These are phyloP conservation scores for Eupithecia subfuscata DNA, from an alignment of 2,888 invertebrate genomes.

Conservation along the genomic window DNA sequence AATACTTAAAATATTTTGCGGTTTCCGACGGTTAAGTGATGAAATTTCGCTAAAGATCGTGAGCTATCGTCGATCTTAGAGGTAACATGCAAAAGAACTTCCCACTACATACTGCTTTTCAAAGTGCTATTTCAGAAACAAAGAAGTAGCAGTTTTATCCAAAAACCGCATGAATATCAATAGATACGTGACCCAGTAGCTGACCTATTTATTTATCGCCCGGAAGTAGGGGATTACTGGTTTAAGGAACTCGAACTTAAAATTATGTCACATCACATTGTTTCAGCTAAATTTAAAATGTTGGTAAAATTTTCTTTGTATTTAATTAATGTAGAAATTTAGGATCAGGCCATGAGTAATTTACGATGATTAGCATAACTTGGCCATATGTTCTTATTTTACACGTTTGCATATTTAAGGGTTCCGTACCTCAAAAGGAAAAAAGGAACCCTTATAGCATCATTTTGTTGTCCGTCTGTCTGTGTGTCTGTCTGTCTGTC, in stretches of 20 bases:
- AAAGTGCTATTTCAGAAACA: neutral
- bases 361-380: neutral
- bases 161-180: conserved; percentile 20
- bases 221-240: conserved; percentile 19
- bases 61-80: neutral
- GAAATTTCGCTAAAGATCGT: neutral
- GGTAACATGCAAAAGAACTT: neutral
- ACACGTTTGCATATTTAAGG: too few relatives aligned
- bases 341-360: neutral
- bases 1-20: neutral
- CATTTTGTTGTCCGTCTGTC: too few relatives aligned
- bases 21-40: neutral
- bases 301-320: neutral
- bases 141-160: conserved; percentile 8
- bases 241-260: conserved; percentile 2
- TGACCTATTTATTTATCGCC: conserved; percentile 19
- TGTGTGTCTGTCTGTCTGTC: too few relatives aligned
- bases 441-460: too few relatives aligned
- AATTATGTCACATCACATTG: conserved; percentile 6
- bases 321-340: neutral
- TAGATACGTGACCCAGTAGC: conserved; percentile 17
- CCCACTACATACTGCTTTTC: neutral
- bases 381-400: neutral
- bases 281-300: neutral
- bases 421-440: too few relatives aligned